These are phyloP conservation scores for Epizoanthus fatuus DNA, from an alignment of 92 coral and sea anemone genomes.

Conservation along the genomic window DNA sequence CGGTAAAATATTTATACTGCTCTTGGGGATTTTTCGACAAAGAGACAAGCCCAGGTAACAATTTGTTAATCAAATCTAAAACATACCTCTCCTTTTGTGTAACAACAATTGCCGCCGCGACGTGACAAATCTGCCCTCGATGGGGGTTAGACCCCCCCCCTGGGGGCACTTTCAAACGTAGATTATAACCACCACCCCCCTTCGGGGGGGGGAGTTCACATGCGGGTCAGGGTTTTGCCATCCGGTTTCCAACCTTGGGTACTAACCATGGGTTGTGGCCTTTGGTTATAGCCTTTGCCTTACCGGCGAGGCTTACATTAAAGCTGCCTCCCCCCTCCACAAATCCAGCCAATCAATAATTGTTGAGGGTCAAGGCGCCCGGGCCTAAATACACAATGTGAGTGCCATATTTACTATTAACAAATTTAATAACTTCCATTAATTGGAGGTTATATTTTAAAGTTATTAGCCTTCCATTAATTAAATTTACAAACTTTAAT, in stretches of 20 bases:
- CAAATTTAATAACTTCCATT: conserved; percentile 1
- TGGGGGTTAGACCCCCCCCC: not conserved
- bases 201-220: not conserved
- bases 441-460: no score
- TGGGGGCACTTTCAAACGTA: no score
- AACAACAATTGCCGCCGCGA: not conserved
- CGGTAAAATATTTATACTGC: no score
- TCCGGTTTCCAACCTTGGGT: no score
- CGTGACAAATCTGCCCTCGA: not conserved
- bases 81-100: not conserved
- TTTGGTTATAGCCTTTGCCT: no score
- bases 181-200: not conserved
- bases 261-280: no score
- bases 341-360: conserved; percentile 24
- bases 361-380: conserved; percentile 27
- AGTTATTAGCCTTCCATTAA: no score
- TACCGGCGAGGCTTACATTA: not conserved
- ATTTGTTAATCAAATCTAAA: no score
- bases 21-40: no score
- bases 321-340: conserved; percentile 29
- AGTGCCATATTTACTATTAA: conserved; percentile 50
- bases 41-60: no score
- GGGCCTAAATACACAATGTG: conserved; percentile 54
- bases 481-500: no score
- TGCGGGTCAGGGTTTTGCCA: no score